A percentile compares a stretch with the other conserved stretches of the same genome.
phyloP scores from a whole-genome alignment of 2,113 vertebrate genomes.

The Tragelaphus strepsiceros region DNA sequence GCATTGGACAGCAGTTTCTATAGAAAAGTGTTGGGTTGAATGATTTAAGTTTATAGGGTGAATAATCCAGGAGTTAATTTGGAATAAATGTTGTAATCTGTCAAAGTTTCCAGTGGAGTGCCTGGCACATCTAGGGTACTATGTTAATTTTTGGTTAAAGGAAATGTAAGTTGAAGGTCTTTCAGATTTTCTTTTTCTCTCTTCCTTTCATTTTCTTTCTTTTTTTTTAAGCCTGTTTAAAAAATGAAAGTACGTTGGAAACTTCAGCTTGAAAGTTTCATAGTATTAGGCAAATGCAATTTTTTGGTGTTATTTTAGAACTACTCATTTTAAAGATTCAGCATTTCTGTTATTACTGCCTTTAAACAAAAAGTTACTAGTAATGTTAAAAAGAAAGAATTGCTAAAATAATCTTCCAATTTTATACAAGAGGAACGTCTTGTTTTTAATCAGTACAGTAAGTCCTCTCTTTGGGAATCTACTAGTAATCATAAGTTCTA shows the following conservation, averaged over 20 bases:
- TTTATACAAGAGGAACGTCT: slow-evolving; percentile 19
- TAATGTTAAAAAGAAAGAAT: neutral
- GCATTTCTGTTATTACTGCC: neutral
- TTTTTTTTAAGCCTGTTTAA: neutral
- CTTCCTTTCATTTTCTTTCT: slow-evolving; percentile 13
- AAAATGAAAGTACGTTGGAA: slow-evolving; percentile 22
- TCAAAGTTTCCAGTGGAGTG: neutral
- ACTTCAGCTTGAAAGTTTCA: slow-evolving; percentile 42
- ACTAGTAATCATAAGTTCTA: neutral
- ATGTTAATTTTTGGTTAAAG: slow-evolving; percentile 24
- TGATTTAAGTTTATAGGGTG: neutral
- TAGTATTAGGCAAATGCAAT: slow-evolving; percentile 29
- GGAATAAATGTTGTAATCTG: neutral
- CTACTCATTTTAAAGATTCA: slow-evolving; percentile 31
- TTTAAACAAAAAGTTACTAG: neutral
- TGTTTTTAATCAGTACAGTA: neutral
- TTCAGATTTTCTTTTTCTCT: neutral
- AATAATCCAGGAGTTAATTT: neutral
- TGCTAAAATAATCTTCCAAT: slow-evolving; percentile 6
- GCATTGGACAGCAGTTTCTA: neutral
- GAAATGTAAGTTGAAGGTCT: neutral
- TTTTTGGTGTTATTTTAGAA: slow-evolving; percentile 30
- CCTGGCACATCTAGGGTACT: neutral
- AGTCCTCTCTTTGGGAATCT: neutral
- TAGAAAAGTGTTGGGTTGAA: neutral